phyloP scores from a whole-genome alignment of 1,140 invertebrate genomes.

The Limonius californicus region DNA sequence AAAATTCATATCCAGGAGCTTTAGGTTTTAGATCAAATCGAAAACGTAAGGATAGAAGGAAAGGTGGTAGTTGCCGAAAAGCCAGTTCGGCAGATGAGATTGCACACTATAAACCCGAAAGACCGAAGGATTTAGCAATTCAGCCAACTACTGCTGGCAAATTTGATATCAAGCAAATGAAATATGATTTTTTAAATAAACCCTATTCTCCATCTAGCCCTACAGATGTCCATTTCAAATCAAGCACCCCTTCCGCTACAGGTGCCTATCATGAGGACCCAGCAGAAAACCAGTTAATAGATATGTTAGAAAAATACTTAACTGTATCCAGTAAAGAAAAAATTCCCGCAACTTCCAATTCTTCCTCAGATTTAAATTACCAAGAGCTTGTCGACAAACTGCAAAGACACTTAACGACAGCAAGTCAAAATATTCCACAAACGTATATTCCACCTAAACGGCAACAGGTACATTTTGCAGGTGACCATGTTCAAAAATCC shows the following conservation, averaged over 20 bases:
- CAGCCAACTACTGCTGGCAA: constrained; percentile 55
- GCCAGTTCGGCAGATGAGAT: constrained; percentile 61
- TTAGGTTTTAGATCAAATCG: constrained; percentile 50
- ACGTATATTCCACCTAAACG: constrained; percentile 27
- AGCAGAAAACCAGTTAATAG: constrained; percentile 56
- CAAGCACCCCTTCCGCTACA: background rate
- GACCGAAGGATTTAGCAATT: constrained; percentile 52
- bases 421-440: constrained; percentile 34
- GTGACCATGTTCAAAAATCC: constrained; percentile 58
- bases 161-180: constrained; percentile 63
- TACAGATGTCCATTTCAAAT: background rate
- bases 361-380: constrained; percentile 52
- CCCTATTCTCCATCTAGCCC: constrained; percentile 23
- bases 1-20: constrained; percentile 72
- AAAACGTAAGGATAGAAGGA: constrained; percentile 54
- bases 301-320: constrained; percentile 65
- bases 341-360: constrained; percentile 45
- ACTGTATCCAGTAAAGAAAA: constrained; percentile 36
- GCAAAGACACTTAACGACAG: constrained; percentile 57
- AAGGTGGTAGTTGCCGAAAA: constrained; percentile 63
- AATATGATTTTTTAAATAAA: constrained; percentile 57
- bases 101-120: constrained; percentile 44
- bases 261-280: constrained; percentile 44
- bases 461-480: constrained; percentile 45
- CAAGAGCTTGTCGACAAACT: constrained; percentile 62